A percentile compares a stretch with the other conserved stretches of the same genome.
Evolutionary conservation across 35 echinoderm and acorn worm species (phyloP).

Genomic region (Stichopus chloronotus): DNA sequence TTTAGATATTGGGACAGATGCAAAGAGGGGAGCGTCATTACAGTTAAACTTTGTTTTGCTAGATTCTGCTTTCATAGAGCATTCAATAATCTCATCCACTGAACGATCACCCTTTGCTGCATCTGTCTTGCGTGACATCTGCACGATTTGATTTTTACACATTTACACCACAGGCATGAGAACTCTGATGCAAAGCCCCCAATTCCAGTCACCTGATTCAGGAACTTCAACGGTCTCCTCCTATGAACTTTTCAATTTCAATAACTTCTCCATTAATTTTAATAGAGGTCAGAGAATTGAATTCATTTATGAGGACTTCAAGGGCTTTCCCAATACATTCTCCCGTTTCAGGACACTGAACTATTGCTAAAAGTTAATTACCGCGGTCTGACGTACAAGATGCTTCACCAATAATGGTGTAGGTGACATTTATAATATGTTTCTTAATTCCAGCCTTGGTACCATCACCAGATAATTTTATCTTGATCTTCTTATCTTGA

Average conservation of each 20-base stretch:
- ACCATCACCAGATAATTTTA: slow-evolving; percentile 67
- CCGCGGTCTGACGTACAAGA: slow-evolving; percentile 58
- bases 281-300: slow-evolving; percentile 58
- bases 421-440: too few relatives aligned
- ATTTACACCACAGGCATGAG: slow-evolving; percentile 80
- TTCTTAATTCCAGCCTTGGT: slow-evolving; percentile 58
- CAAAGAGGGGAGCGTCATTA: slow-evolving; percentile 61
- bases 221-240: slow-evolving; percentile 65
- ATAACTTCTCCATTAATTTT: slow-evolving; percentile 49
- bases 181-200: too few relatives aligned
- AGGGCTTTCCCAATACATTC: slow-evolving; percentile 57
- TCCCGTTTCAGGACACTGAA: slow-evolving; percentile 66
- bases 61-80: slow-evolving; percentile 32
- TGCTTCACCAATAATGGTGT: slow-evolving; percentile 62
- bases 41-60: slow-evolving; percentile 70
- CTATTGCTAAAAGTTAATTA: slow-evolving; percentile 69
- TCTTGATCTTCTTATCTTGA: slow-evolving; percentile 51
- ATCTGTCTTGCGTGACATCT: slow-evolving; percentile 71
- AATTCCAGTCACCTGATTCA: too few relatives aligned
- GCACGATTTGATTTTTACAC: slow-evolving; percentile 46
- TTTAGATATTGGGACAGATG: slow-evolving; percentile 64
- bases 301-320: slow-evolving; percentile 57
- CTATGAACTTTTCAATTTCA: slow-evolving; percentile 61
- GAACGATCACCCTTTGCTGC: slow-evolving; percentile 54
- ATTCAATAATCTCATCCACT: slow-evolving; percentile 54